Evolutionary conservation across 2,113 vertebrate genomes (phyloP).

Genomic region (Pholis gunnellus): DNA sequence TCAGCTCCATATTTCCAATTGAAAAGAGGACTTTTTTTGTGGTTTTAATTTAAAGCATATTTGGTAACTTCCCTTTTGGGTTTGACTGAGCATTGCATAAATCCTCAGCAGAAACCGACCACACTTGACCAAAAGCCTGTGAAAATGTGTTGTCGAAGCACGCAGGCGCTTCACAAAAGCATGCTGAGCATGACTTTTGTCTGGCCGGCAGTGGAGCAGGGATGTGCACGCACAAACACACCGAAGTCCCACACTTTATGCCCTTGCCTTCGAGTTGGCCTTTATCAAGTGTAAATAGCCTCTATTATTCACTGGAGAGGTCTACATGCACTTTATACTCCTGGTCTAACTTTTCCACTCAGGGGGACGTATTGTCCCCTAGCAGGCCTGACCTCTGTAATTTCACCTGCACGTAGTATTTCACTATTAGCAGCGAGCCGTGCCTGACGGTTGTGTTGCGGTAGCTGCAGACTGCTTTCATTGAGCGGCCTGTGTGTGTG

Average conservation of each 20-base stretch:
- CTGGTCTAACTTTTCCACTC: background rate
- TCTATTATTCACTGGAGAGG: constrained; percentile 10
- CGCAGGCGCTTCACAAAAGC: constrained; percentile 41
- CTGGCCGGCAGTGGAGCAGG: background rate
- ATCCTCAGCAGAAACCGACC: constrained; percentile 7
- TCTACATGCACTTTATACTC: constrained; percentile 8
- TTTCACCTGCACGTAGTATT: constrained; percentile 30
- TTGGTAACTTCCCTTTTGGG: background rate
- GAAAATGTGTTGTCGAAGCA: constrained; percentile 27
- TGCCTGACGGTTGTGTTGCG: constrained; percentile 6
- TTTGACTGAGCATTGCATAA: constrained; percentile 1
- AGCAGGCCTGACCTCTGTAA: constrained; percentile 1
- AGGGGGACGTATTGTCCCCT: background rate
- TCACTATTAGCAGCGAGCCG: background rate
- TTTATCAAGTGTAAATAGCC: constrained; percentile 56
- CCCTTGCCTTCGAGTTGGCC: background rate
- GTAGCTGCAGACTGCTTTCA: constrained; percentile 18
- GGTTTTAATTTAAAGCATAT: background rate
- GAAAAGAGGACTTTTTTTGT: background rate
- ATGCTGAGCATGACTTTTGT: constrained; percentile 59
- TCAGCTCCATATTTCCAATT: background rate
- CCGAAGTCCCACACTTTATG: background rate
- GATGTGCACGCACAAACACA: background rate
- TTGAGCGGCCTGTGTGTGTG: background rate
- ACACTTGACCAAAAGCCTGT: background rate